Base-by-base conservation (phyloP, 2,888 invertebrate species). In the Patella caerulea region DNA sequence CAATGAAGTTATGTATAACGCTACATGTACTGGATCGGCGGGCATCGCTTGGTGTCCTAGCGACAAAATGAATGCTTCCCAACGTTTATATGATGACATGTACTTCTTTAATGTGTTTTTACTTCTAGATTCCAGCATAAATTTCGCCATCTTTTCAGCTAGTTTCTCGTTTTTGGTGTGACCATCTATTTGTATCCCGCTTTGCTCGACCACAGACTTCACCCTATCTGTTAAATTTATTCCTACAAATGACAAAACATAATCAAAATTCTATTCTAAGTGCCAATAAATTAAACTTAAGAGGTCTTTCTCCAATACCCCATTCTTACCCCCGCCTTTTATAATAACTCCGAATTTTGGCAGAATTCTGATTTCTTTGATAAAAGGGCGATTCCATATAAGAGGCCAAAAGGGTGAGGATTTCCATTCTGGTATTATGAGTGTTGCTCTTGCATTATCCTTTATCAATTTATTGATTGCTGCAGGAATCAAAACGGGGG, bases 361-460 rank as follows among this genome's bases (percentile, higher is more conserved):
- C 59, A 59, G 19, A n/a, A 59, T 15, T n/a, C 19, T n/a, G 19
- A 17, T n/a, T 59, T 15, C 59, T 59, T 59, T 59, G 59, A 59
- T 19, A 59, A 59, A 59, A 7, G 17, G n/a, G 5, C 59, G 17
- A n/a, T 59, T 59, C 19, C n/a, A n/a, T 59, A 59, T n/a, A 59
- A 59, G 11, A n/a, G 59, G 65, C 65, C 65, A 65, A 65, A 65
- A 65, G 19, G 65, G 65, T 19, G 65, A n/a, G 9, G 65, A 65
- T 24, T 65, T 65, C 65, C 19, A 65, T 65, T n/a, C 65, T n/a
- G 65, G 65, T 4, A 19, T 19, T 19, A 65, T 9, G 3, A 65
- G n/a, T 19, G 65, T 65, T 11, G 9, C 65, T 1, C 12, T n/a
- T 19, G 65, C 65, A 12, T 14, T 65, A 15, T 65, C 24, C 9